Evolutionary conservation across 2,113 vertebrate genomes (phyloP), one percentile per base, ranked within the genome.

Genomic region (Plecturocebus donacophilus): DNA sequence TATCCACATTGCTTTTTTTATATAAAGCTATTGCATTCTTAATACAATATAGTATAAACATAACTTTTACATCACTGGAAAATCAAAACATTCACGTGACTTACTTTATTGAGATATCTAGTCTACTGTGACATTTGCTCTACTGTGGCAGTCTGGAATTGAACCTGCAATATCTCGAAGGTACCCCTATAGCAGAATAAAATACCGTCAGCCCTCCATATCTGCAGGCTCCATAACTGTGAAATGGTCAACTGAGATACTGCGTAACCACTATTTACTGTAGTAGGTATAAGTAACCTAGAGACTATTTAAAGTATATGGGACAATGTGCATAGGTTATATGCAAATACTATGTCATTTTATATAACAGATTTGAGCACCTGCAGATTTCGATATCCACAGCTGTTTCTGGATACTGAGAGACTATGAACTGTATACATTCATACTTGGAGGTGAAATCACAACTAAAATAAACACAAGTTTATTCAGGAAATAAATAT

Each of bases 401-500:
- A 1, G 8, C 11, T 23, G 23, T 75, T 42, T 38, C 71, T 42
- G 21, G 21, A 75, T 13, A 12, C 71, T 1, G 10, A 20, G 71
- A 75, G 5, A 73, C n/a, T n/a, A 21, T 38, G 38, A 75, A 32
- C 27, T 47, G 40, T 19, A 56, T 38, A 21, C 68, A 2, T 70
- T 97, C 47, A 85, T 61, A 84, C 21, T 61, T 81, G 42, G 32
- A 84, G 11, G 21, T 64, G 56, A 95, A 93, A 93, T 32, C 35
- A 76, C 83, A 96, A 81, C 17, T 81, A 91, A 92, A 96, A 77
- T 27, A 91, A 95, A 90, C n/a, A 81, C 6, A 94, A 79, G 89
- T 58, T 47, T 91, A 96, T n/a, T 52, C 79, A 94, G 11, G 30
- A 58, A 95, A 92, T 71, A 96, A 91, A 92, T 77, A 96, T 52